Percentiles rank a stretch among this genome's conserved stretches.
Conservation (phyloP, 2,888 invertebrate genomes). For the Dendrolimus pini region DNA sequence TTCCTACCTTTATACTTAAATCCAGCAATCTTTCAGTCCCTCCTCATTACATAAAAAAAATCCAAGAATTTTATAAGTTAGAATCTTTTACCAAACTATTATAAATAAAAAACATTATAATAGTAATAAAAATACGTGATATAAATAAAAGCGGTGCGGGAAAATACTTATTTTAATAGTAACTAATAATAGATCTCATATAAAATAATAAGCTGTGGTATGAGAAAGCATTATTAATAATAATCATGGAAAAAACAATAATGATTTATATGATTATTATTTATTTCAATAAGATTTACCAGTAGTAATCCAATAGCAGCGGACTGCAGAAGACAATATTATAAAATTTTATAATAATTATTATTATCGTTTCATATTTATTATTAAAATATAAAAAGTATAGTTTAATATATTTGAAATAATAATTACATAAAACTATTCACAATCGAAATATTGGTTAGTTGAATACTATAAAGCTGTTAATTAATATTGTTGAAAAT, state of each 20-base stretch:
- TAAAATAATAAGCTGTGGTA: constrained; percentile 4
- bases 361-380: constrained; percentile 21
- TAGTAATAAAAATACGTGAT: too few species aligned
- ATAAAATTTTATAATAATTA: constrained; percentile 35
- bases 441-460: constrained; percentile 12
- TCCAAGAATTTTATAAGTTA: too few species aligned
- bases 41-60: too few species aligned
- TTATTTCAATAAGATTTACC: constrained; percentile 71
- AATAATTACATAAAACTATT: constrained; percentile 10
- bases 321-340: constrained; percentile 79
- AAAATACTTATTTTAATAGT: constrained; percentile 2
- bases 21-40: too few species aligned
- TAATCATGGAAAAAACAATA: constrained; percentile 30
- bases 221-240: neutral
- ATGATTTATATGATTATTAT: constrained; percentile 33
- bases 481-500: too few species aligned
- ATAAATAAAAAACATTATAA: too few species aligned
- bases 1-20: too few species aligned
- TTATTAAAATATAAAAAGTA: constrained; percentile 28
- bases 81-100: too few species aligned
- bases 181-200: neutral
- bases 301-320: constrained; percentile 85
- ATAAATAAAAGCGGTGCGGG: constrained; percentile 1
- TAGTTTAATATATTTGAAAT: constrained; percentile 15
- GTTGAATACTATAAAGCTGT: too few species aligned